A percentile compares a stretch with the other conserved stretches of the same genome.
phyloP scores from a whole-genome alignment of 2,113 vertebrate species.

The Sialia sialis region DNA sequence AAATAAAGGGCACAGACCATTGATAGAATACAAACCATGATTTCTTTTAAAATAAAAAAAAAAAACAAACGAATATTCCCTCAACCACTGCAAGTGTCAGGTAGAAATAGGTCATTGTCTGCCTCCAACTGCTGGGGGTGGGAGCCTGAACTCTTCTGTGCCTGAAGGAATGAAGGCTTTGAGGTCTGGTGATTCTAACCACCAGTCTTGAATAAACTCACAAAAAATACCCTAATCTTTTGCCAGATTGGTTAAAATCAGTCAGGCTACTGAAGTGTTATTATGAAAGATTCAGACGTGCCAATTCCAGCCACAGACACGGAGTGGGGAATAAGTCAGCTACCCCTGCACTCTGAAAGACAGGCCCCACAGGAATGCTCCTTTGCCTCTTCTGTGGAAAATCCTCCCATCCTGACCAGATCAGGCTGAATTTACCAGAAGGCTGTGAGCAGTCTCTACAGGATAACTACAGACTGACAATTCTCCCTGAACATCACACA shows the following conservation, averaged over 20 bases:
- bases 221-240: neutral
- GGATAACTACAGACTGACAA: neutral
- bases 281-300: neutral
- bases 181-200: neutral
- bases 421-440: neutral
- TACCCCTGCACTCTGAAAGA: rapidly evolving
- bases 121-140: neutral
- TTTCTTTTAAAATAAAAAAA: neutral
- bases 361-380: neutral
- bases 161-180: neutral
- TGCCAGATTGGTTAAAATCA: neutral
- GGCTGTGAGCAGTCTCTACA: neutral
- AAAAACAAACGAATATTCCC: too few species aligned
- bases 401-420: neutral
- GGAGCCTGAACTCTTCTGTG: neutral
- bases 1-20: neutral
- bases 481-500: neutral
- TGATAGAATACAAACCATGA: neutral
- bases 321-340: rapidly evolving
- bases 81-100: neutral
- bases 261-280: neutral
- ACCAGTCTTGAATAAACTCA: neutral
- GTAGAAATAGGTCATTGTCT: neutral
- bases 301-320: rapidly evolving
- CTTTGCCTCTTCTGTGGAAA: neutral